phyloP scores from a whole-genome alignment of 2,888 invertebrate genomes.

The Drosophila demipolita region DNA sequence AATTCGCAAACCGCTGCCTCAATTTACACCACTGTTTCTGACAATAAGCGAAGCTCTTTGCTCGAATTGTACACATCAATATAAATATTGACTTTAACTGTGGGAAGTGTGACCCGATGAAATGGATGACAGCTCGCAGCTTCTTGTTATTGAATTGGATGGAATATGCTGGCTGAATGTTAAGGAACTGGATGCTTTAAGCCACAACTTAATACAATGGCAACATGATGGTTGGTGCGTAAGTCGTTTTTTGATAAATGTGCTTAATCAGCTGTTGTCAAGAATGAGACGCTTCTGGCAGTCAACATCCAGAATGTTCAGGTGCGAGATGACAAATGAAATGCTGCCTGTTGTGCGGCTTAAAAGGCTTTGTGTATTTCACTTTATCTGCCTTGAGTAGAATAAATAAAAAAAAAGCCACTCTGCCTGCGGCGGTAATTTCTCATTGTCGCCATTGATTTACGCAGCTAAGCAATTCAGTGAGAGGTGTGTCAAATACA shows the following conservation, averaged over 20 bases:
- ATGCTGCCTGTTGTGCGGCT: constrained; percentile 39
- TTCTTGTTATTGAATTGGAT: constrained; percentile 4
- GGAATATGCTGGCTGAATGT: not conserved
- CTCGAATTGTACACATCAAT: constrained; percentile 43
- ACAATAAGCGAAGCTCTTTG: constrained; percentile 9
- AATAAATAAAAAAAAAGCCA: constrained; percentile 31
- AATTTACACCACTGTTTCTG: not conserved
- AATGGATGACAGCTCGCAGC: constrained; percentile 7
- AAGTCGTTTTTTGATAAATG: constrained; percentile 56
- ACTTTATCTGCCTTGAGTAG: constrained; percentile 6
- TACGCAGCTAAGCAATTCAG: constrained; percentile 13
- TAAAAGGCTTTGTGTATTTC: constrained; percentile 29
- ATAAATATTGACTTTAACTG: constrained; percentile 50
- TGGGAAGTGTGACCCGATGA: constrained; percentile 18
- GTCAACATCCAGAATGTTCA: constrained; percentile 7
- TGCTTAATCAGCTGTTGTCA: constrained; percentile 69
- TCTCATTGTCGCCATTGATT: constrained; percentile 30
- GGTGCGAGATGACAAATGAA: constrained; percentile 49
- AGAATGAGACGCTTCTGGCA: constrained; percentile 23
- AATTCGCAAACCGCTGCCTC: not conserved
- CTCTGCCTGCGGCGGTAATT: constrained; percentile 32
- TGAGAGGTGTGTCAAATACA: not conserved
- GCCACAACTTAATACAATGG: constrained; percentile 19
- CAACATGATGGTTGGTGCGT: constrained; percentile 9
- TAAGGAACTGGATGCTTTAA: constrained; percentile 33